A percentile compares a stretch with the other conserved stretches of the same genome.
Evolutionary conservation across 2,888 invertebrate species (phyloP).

Genomic region (Pyrrhia umbra): DNA sequence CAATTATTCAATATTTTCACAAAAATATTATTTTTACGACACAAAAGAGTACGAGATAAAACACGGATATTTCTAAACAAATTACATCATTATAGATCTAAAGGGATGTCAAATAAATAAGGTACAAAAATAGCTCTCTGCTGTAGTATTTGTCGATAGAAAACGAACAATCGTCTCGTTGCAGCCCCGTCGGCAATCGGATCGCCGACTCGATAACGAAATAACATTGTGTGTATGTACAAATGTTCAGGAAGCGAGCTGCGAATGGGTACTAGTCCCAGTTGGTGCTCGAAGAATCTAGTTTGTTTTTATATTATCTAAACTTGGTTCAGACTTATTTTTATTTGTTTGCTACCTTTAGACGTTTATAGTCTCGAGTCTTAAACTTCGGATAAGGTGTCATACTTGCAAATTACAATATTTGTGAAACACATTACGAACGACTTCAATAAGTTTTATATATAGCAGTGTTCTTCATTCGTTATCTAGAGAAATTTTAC

Average conservation of each 20-base stretch:
- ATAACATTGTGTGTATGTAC: constrained; percentile 25
- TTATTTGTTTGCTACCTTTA: too few relatives aligned
- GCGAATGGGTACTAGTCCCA: constrained; percentile 18
- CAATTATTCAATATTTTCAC: too few relatives aligned
- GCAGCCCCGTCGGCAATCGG: constrained; percentile 33
- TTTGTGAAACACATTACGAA: too few relatives aligned
- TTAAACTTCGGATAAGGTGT: too few relatives aligned
- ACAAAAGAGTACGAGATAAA: too few relatives aligned
- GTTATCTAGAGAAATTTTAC: too few relatives aligned
- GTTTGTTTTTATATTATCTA: not conserved
- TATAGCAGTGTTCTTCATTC: too few relatives aligned
- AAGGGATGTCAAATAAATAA: constrained; percentile 37
- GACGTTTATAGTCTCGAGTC: too few relatives aligned
- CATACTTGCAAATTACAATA: too few relatives aligned
- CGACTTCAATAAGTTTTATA: too few relatives aligned
- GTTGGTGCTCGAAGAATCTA: not conserved
- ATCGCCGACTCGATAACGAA: constrained; percentile 39
- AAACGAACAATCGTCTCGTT: constrained; percentile 54
- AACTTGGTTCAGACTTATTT: too few relatives aligned
- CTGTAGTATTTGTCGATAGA: constrained; percentile 49
- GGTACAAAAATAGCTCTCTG: constrained; percentile 38
- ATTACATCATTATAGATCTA: constrained; percentile 9
- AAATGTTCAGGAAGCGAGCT: constrained; percentile 1
- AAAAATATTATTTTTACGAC: too few relatives aligned
- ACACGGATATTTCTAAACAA: constrained; percentile 6